Evolutionary conservation across 2,113 vertebrate species (phyloP).

Genomic region (Calidris pygmaea): DNA sequence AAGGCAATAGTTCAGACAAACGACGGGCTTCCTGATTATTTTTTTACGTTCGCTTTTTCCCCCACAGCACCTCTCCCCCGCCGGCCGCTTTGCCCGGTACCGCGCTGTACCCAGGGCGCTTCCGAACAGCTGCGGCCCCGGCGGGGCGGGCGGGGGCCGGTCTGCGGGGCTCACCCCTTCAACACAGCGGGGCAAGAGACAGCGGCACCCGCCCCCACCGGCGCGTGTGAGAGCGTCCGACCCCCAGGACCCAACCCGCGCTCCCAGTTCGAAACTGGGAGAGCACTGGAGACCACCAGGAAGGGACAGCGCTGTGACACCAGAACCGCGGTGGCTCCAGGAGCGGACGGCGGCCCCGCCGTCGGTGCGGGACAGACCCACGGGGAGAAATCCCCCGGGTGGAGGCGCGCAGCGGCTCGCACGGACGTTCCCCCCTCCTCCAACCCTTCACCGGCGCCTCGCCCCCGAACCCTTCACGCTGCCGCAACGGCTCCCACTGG

Average conservation of each 20-base stretch:
- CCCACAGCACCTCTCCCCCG: accelerated
- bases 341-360: no score
- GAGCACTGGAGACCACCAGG: neutral
- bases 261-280: accelerated
- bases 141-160: accelerated
- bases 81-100: accelerated
- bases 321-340: neutral
- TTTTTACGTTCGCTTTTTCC: neutral
- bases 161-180: accelerated
- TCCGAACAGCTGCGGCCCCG: accelerated
- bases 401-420: neutral
- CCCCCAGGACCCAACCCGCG: accelerated
- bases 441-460: no score
- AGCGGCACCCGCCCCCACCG: neutral
- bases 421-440: neutral
- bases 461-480: neutral
- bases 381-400: neutral
- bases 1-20: neutral
- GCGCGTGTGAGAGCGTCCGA: accelerated
- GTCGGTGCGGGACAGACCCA: neutral
- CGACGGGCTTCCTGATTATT: accelerated
- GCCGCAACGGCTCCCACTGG: neutral
- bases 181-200: no score
- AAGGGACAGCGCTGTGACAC: neutral
- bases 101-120: accelerated